phyloP scores from a whole-genome alignment of 2,888 invertebrate genomes.

The Torymus auratus region DNA sequence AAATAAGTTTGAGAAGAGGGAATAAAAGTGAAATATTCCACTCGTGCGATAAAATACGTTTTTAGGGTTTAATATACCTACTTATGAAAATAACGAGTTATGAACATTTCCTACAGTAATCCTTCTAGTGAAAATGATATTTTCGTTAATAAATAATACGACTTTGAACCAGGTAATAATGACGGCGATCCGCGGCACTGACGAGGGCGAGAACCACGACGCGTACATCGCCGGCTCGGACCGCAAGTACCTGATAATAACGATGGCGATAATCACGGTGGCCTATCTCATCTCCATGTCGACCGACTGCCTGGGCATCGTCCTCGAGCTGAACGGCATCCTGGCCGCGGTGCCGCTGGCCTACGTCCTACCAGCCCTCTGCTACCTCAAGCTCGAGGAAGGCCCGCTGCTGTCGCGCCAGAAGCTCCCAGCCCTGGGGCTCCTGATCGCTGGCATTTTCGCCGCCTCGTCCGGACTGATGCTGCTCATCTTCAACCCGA shows the following conservation, averaged over 20 bases:
- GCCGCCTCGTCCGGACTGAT: slow-evolving; percentile 82
- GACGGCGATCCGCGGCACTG: slow-evolving; percentile 73
- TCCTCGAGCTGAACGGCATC: slow-evolving; percentile 89
- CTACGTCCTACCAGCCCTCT: slow-evolving; percentile 88
- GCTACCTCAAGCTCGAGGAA: slow-evolving; percentile 86
- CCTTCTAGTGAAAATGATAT: too few relatives aligned
- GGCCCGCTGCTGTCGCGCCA: slow-evolving; percentile 82
- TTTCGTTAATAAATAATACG: too few relatives aligned
- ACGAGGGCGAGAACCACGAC: slow-evolving; percentile 70
- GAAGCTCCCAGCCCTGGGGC: slow-evolving; percentile 85
- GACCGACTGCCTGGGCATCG: slow-evolving; percentile 90
- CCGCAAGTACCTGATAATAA: slow-evolving; percentile 80
- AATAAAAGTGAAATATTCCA: too few relatives aligned
- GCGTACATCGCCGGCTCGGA: slow-evolving; percentile 78
- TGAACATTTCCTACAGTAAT: too few relatives aligned
- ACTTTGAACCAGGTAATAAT: slow-evolving; percentile 68
- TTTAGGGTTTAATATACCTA: too few relatives aligned
- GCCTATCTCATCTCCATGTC: slow-evolving; percentile 87
- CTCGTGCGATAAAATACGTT: too few relatives aligned
- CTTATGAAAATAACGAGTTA: too few relatives aligned
- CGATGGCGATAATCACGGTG: slow-evolving; percentile 82
- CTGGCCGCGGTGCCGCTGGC: slow-evolving; percentile 89
- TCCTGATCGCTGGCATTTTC: slow-evolving; percentile 83
- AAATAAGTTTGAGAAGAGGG: too few relatives aligned
- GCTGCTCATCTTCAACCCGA: slow-evolving; percentile 78